Base-by-base conservation (phyloP, 2,797 vertebrate genomes). In the Lagodon rhomboides region DNA sequence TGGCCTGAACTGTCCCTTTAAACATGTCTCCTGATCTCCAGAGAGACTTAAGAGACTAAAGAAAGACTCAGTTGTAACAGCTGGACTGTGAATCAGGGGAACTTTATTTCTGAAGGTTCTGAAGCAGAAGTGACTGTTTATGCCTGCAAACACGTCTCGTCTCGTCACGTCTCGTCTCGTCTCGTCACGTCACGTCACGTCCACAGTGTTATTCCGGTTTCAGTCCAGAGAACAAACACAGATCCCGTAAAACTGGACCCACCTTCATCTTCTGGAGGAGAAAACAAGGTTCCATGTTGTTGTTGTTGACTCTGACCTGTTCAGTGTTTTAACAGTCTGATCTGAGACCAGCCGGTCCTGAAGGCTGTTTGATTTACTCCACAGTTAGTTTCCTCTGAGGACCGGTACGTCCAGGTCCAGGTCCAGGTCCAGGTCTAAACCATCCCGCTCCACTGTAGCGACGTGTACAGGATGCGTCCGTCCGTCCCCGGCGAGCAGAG, bases 391-490 rank as follows among this genome's bases (percentile, higher is more conserved):
- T 27, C 27, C 27, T 27, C 27, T 27, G 27, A 27, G 27, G 27
- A 27, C 27, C 4, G 27, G 27, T 27, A 27, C 27, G 41, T 41
- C 41, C 41, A 41, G 9, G 8, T 43, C 41, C 41, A 43, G 41
- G 41, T 43, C 38, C 38, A 41, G 38, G 10, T 38, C 10, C 38
- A 38, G 38, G 43, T 16, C 49, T 64, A 96, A 0, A 85, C 80
- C 93, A 97, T 95, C 59, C 96, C 95, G 34, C 96, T 96, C 97
- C 97, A 98, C 89, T 97, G 96, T 54, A 98, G 60, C 0, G 97
- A 98, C 0, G 97, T 97, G 82, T 97, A 98, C 15, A 76, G 79
- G 23, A 97, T 94, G 11, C 4, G 74, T 71, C 69, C 79, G 3
- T 27, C 55, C 0, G 41, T 1, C 5, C 46, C 69, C 43, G 94